These are phyloP conservation scores for Rhinogobio ventralis DNA, from an alignment of 2,797 vertebrate genomes.

Conservation along the genomic window DNA sequence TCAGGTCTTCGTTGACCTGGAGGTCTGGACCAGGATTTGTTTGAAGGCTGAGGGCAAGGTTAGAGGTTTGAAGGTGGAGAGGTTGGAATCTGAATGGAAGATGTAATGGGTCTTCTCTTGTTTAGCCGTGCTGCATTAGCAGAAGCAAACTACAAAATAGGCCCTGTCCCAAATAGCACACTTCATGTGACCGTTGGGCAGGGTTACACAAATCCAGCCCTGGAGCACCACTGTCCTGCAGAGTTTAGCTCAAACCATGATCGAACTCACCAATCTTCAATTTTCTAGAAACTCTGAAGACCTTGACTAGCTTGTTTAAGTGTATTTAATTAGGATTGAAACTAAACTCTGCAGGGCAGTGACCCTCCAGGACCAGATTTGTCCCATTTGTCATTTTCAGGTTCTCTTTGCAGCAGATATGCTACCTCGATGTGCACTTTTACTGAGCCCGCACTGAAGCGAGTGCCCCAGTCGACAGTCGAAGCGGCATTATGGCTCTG, in stretches of 20 bases:
- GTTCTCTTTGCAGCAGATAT: background rate
- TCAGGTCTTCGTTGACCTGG: background rate
- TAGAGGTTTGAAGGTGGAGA: background rate
- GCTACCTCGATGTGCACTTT: background rate
- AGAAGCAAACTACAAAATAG: background rate
- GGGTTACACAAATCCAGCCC: background rate
- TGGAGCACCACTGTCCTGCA: too few relatives aligned
- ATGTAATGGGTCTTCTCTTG: background rate
- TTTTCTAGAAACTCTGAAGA: too few relatives aligned
- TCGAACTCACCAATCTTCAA: too few relatives aligned
- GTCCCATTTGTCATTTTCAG: background rate
- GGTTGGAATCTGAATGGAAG: background rate
- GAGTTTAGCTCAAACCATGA: background rate
- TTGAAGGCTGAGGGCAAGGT: background rate
- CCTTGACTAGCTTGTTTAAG: background rate
- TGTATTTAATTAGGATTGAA: background rate
- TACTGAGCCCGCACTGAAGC: background rate
- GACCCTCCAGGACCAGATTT: background rate
- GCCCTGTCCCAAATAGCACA: background rate
- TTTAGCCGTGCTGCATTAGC: constrained; percentile 30
- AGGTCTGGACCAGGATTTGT: background rate
- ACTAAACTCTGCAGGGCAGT: background rate
- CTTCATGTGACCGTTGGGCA: background rate
- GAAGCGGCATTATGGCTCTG: too few relatives aligned
- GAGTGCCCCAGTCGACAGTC: background rate